Conservation (phyloP, 2,888 invertebrate genomes). For the Drosophila neotestacea region DNA sequence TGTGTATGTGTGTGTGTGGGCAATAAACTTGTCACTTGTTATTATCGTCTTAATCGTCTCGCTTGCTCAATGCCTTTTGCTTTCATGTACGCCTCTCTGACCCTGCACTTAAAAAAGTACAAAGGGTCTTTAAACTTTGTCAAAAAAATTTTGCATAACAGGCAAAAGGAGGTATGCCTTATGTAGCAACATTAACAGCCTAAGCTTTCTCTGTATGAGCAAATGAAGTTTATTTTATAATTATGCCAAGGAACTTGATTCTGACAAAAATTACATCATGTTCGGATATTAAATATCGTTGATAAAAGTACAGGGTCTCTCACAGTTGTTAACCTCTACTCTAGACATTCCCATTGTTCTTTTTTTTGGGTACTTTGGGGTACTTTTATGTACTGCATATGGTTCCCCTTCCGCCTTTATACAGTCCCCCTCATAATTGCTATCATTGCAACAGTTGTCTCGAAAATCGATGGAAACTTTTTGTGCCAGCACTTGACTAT, state of each 20-base stretch:
- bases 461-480: conserved; percentile 61
- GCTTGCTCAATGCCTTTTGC: conserved; percentile 54
- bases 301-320: neutral
- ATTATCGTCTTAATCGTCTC: conserved; percentile 81
- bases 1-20: conserved; percentile 55
- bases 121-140: neutral
- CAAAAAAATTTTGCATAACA: neutral
- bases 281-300: too few species aligned
- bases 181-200: too few species aligned
- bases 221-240: too few species aligned
- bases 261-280: too few species aligned
- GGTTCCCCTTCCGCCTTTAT: conserved; percentile 1
- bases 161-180: too few species aligned
- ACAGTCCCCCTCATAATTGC: conserved; percentile 61
- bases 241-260: too few species aligned
- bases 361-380: neutral
- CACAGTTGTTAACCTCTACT: neutral
- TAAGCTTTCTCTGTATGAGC: too few species aligned
- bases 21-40: conserved; percentile 83
- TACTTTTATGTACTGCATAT: conserved; percentile 57
- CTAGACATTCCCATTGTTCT: neutral
- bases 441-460: conserved; percentile 73
- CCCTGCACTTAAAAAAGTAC: neutral
- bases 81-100: conserved; percentile 56
- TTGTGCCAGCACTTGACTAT: conserved; percentile 37